These are phyloP conservation scores for Sesia bembeciformis DNA, from an alignment of 2,888 invertebrate genomes.

Conservation along the genomic window DNA sequence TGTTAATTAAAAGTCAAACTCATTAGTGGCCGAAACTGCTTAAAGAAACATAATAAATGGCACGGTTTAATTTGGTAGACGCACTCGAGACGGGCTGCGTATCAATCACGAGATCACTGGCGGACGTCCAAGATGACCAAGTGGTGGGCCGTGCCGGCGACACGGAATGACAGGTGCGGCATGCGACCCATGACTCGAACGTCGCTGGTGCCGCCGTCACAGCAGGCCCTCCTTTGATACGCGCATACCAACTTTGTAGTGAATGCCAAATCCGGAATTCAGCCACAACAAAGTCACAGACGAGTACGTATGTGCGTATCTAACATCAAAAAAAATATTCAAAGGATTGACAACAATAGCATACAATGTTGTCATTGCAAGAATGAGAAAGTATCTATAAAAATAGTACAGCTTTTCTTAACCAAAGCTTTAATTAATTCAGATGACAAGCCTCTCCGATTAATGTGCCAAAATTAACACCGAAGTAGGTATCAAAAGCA, in stretches of 20 bases:
- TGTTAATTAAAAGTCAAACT: constrained; percentile 16
- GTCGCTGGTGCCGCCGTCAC: constrained; percentile 35
- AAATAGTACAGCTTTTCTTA: no score
- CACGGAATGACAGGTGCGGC: constrained; percentile 67
- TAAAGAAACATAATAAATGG: constrained; percentile 67
- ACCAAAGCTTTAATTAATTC: no score
- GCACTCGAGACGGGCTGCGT: constrained; percentile 59
- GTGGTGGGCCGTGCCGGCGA: constrained; percentile 66
- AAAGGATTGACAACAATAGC: not conserved
- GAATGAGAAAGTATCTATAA: not conserved
- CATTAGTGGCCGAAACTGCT: constrained; percentile 55
- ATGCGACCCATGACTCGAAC: constrained; percentile 65
- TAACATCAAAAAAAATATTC: not conserved
- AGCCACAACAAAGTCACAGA: not conserved
- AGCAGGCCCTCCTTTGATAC: constrained; percentile 40
- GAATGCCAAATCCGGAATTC: not conserved
- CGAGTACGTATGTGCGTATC: not conserved
- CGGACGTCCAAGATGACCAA: constrained; percentile 61
- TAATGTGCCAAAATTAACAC: constrained; percentile 45
- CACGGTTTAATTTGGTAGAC: constrained; percentile 72
- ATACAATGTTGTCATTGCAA: not conserved
- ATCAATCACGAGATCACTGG: constrained; percentile 66
- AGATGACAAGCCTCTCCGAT: no score
- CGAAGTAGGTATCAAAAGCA: constrained; percentile 38
- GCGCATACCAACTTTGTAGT: not conserved